Base-by-base conservation (phyloP, 1,140 invertebrate species). In the Heliconius hermathena region DNA sequence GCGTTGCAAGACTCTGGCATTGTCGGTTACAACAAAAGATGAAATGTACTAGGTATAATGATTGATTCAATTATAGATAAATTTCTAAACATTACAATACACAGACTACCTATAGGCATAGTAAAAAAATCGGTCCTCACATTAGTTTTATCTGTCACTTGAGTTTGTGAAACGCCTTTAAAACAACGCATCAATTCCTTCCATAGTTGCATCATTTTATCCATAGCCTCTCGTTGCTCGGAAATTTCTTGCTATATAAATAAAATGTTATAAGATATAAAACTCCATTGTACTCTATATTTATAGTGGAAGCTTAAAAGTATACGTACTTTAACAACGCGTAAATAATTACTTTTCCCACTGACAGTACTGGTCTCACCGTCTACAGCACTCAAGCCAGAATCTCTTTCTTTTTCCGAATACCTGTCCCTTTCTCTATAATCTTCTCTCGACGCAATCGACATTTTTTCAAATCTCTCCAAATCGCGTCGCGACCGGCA, bases 181-280 rank as follows among this genome's bases (percentile, higher is more conserved):
- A 94, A 93, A 57, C 91, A 93, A 38, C 91, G 79, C 93, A 94
- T 94, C 79, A 94, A 78, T 60, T 94, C 93, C 52, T 94, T 94
- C 91, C 93, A 94, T 8, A 94, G 78, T 72, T 91, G 91, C 91
- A 94, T 93, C 91, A 93, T 94, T 78, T 94, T 94, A 77, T 94
- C 93, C 93, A 94, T 94, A 0, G 93, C 91, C 57, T 93, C 91
- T 8, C 93, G 80, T 85, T 94, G 93, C 75, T 94, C 91, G 0
- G 90, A 82, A 29, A 94, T 93, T 79, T 93, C 91, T 91, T 94
- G 93, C 93, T 94, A 80, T 29, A 66, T 5, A 66, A 16, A 22
- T 26, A 13, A 66, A 66, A 1, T 29, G 1, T 18, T 26, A 26
- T 66, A 4, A 46, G 3, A 46, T 46, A 46, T 16, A 3, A 16